A percentile compares a stretch with the other conserved stretches of the same genome.
Conservation (phyloP, 2,797 vertebrate genomes). For the Arctocebus calabarensis region DNA sequence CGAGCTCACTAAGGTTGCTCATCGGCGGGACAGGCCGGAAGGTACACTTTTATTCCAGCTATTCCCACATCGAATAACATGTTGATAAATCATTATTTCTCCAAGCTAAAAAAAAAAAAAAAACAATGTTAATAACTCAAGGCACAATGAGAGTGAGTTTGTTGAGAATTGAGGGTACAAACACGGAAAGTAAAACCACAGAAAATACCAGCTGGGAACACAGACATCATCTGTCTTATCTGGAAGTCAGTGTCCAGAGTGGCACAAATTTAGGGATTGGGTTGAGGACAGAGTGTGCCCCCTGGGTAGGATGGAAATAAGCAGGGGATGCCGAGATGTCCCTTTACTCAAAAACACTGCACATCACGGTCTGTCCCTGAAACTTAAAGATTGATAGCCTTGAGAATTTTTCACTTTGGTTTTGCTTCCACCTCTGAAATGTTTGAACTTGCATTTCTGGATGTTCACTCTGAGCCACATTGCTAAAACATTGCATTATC, state of each 20-base stretch:
- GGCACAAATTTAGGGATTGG: not conserved
- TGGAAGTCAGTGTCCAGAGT: not conserved
- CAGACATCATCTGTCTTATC: conserved; percentile 35
- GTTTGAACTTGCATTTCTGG: not conserved
- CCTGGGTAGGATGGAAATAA: not conserved
- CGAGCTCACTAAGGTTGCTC: not conserved
- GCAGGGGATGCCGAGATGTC: not conserved
- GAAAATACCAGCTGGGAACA: conserved; percentile 44
- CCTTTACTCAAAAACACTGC: not conserved
- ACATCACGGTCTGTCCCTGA: not conserved
- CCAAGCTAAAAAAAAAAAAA: conserved; percentile 50
- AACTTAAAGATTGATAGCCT: not conserved
- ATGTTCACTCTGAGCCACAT: not conserved
- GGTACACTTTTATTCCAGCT: not conserved
- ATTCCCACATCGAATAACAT: conserved; percentile 35
- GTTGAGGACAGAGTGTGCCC: conserved; percentile 19
- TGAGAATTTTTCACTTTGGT: not conserved
- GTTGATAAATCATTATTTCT: conserved; percentile 69
- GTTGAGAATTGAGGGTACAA: conserved; percentile 56
- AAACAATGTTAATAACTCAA: conserved; percentile 52
- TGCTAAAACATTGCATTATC: not conserved
- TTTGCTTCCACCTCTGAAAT: not conserved
- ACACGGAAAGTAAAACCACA: conserved; percentile 39
- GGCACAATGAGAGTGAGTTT: conserved; percentile 52
- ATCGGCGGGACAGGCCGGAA: not conserved